A percentile compares a stretch with the other conserved stretches of the same genome.
Evolutionary conservation across 1,140 invertebrate species (phyloP).

Genomic region (Tribolium castaneum): DNA sequence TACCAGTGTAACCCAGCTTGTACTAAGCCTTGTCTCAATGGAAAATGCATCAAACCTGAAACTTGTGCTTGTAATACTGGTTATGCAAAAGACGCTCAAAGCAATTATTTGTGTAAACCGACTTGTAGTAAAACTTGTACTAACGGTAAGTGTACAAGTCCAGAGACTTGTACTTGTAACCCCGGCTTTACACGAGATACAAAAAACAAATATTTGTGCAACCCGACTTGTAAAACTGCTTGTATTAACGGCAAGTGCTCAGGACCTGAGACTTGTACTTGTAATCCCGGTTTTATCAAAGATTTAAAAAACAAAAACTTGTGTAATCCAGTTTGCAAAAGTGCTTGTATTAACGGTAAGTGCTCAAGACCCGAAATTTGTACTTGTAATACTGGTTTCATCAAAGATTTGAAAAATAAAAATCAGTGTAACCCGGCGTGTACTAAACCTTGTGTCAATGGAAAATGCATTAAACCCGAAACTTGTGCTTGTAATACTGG

Average conservation of each 20-base stretch:
- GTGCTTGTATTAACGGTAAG: conserved; percentile 61
- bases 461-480: background rate
- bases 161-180: conserved; percentile 61
- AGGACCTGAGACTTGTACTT: background rate
- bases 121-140: conserved; percentile 61
- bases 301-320: conserved; percentile 43
- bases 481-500: background rate
- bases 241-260: conserved; percentile 42
- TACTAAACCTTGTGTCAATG: conserved; percentile 15
- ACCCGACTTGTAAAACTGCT: conserved; percentile 60
- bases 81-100: background rate
- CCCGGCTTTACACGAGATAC: background rate
- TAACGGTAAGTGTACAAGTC: conserved; percentile 63
- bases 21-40: conserved; percentile 36
- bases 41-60: conserved; percentile 37
- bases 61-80: conserved; percentile 41
- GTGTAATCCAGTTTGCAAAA: conserved; percentile 69
- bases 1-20: conserved; percentile 52
- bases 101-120: conserved; percentile 6
- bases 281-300: background rate
- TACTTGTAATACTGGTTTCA: conserved; percentile 64
- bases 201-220: conserved; percentile 15
- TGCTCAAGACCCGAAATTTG: conserved; percentile 54
- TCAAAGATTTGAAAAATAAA: conserved; percentile 50
- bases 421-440: conserved; percentile 61